Conservation (phyloP, 2,797 vertebrate genomes). For the Gymnothorax javanicus region DNA sequence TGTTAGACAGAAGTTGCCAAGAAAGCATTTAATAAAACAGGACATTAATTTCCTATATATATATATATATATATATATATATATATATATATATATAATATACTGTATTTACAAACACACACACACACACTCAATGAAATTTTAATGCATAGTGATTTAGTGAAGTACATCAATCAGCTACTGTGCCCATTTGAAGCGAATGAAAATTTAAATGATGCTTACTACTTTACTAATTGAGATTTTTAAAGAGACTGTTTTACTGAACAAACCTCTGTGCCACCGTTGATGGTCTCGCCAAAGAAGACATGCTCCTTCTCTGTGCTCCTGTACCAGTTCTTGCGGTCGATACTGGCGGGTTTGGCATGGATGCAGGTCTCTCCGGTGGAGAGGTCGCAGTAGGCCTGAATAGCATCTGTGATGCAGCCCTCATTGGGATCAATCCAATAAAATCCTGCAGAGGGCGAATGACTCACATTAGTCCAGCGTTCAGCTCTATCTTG, state of each 20-base stretch:
- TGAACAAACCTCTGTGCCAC: constrained; percentile 86
- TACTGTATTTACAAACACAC: no score
- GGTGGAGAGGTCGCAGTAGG: constrained; percentile 89
- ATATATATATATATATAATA: no score
- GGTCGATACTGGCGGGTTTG: constrained; percentile 82
- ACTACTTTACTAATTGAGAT: not conserved
- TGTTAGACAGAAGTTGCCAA: not conserved
- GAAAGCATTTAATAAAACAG: not conserved
- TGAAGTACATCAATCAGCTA: not conserved
- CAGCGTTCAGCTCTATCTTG: not conserved
- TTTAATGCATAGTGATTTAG: not conserved
- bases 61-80: no score
- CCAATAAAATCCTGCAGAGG: constrained; percentile 89
- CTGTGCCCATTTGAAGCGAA: not conserved
- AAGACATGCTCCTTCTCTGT: constrained; percentile 85
- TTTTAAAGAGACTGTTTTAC: not conserved
- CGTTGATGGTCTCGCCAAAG: constrained; percentile 95
- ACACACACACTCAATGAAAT: no score
- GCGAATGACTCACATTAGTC: not conserved
- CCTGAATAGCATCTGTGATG: constrained; percentile 92
- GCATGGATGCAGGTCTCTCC: constrained; percentile 93
- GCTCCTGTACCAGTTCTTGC: constrained; percentile 90
- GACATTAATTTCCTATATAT: not conserved
- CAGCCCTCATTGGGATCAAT: constrained; percentile 99
- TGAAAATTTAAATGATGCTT: not conserved